These are phyloP conservation scores for Chaenogobius annularis DNA, from an alignment of 2,113 vertebrate species.

Conservation along the genomic window DNA sequence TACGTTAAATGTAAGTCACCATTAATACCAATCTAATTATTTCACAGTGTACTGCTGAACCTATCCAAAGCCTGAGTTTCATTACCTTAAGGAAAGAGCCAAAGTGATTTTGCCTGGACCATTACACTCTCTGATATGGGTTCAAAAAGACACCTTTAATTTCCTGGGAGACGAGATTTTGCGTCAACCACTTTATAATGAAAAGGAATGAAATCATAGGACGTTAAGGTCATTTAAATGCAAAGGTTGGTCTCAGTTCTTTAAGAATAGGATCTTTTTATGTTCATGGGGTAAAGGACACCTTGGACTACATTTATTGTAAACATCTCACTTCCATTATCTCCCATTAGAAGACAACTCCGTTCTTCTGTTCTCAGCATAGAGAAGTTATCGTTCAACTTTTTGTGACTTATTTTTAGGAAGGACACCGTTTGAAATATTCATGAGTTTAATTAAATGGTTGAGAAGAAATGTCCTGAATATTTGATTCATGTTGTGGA, in stretches of 20 bases:
- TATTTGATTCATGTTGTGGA: conserved; percentile 57
- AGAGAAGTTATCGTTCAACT: conserved; percentile 55
- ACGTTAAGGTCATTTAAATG: conserved; percentile 22
- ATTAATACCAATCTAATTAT: background rate
- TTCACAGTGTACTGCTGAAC: background rate
- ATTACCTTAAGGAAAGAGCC: background rate
- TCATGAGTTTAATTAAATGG: conserved; percentile 64
- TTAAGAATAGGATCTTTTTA: conserved; percentile 14
- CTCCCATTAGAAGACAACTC: conserved; percentile 3
- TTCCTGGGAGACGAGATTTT: conserved; percentile 3
- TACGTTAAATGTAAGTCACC: background rate
- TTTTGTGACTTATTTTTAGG: conserved; percentile 56
- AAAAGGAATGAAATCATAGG: conserved; percentile 19
- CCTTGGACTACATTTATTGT: conserved; percentile 17
- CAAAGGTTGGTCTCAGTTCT: conserved; percentile 1
- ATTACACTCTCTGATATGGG: background rate
- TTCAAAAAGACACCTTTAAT: conserved; percentile 4
- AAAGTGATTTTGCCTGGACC: background rate
- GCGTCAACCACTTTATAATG: conserved; percentile 15
- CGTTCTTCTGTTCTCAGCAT: background rate
- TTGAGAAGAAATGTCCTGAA: conserved; percentile 55
- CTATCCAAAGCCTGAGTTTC: background rate
- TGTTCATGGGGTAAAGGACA: conserved; percentile 1
- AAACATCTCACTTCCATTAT: conserved; percentile 20
- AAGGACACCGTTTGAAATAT: conserved; percentile 52